phyloP scores from a whole-genome alignment of 1,140 invertebrate species.

The Ptiloglossa arizonensis region DNA sequence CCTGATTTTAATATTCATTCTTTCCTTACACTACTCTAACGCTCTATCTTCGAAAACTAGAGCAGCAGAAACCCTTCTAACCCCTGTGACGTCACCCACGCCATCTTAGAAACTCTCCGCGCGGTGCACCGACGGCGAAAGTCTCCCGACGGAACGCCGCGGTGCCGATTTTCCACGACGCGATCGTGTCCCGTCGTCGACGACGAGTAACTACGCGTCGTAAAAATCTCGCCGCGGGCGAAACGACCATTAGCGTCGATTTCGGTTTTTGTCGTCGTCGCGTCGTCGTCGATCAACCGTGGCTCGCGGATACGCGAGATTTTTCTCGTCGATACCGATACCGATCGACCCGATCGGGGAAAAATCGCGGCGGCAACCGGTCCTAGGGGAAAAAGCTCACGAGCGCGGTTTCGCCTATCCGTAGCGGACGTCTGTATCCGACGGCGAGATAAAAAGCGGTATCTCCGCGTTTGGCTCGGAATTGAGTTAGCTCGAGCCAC shows the following conservation, averaged over 20 bases:
- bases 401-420: conserved; percentile 51
- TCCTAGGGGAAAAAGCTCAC: conserved; percentile 59
- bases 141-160: not conserved
- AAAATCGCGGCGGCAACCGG: conserved; percentile 59
- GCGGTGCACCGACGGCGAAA: not conserved
- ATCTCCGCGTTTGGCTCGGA: conserved; percentile 62
- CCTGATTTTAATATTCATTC: too few relatives aligned
- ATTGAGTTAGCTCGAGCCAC: conserved; percentile 66
- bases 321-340: conserved; percentile 34
- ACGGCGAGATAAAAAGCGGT: conserved; percentile 61
- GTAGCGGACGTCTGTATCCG: conserved; percentile 59
- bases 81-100: too few relatives aligned
- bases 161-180: not conserved
- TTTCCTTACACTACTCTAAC: too few relatives aligned
- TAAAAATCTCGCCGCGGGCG: not conserved
- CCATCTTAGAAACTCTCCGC: too few relatives aligned
- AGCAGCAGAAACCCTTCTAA: too few relatives aligned
- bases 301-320: not conserved
- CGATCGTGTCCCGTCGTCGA: conserved; percentile 18
- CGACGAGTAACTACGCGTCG: too few relatives aligned
- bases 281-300: too few relatives aligned
- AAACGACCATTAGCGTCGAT: not conserved
- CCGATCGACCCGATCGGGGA: conserved; percentile 16
- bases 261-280: not conserved
- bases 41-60: too few relatives aligned